A percentile compares a stretch with the other conserved stretches of the same genome.
These are phyloP conservation scores for Chouioia cunea DNA, from an alignment of 2,888 invertebrate genomes.

Conservation along the genomic window DNA sequence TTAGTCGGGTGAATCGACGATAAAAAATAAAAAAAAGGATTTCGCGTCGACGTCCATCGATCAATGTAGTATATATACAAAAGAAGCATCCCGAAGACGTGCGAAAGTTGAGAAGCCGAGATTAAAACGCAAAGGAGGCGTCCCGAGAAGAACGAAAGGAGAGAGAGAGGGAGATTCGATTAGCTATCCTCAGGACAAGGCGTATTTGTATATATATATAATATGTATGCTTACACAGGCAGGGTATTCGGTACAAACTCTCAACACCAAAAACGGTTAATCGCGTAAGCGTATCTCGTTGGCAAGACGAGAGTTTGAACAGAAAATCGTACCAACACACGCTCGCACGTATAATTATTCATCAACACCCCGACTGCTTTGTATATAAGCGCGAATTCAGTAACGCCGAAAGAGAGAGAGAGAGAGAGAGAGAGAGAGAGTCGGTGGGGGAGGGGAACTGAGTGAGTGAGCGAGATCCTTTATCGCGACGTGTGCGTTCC, in stretches of 20 bases:
- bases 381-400: constrained; percentile 12
- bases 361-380: constrained; percentile 37
- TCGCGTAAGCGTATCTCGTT: constrained; percentile 37
- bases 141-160: not conserved
- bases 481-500: not conserved
- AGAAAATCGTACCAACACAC: constrained; percentile 31
- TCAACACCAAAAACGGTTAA: constrained; percentile 37
- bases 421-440: constrained; percentile 3
- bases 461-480: constrained; percentile 3
- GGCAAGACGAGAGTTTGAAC: constrained; percentile 24
- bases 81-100: not conserved
- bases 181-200: constrained; percentile 13
- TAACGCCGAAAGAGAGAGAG: not conserved
- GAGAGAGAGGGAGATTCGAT: too few species aligned
- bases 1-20: too few species aligned
- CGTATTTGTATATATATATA: constrained; percentile 7
- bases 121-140: not conserved
- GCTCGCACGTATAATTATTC: constrained; percentile 43
- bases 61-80: not conserved
- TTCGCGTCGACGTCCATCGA: not conserved
- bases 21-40: too few species aligned
- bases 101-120: constrained; percentile 23
- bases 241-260: not conserved
- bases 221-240: not conserved
- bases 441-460: too few species aligned